Conservation (phyloP, 2,888 invertebrate genomes). For the Agonum fuliginosum region DNA sequence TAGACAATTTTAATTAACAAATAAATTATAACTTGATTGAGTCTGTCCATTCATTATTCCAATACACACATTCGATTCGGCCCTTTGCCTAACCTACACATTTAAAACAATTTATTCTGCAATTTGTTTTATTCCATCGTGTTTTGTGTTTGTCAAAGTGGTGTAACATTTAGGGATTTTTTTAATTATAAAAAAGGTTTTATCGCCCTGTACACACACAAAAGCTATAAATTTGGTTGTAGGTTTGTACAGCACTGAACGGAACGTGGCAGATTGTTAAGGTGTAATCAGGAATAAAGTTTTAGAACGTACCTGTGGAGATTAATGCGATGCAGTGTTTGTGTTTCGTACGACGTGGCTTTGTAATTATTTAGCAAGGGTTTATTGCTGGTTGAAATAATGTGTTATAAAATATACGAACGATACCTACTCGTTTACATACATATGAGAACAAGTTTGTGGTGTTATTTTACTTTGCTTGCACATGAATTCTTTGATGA, state of each 20-base stretch:
- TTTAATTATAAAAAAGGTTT: slow-evolving; percentile 35
- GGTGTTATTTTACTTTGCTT: no score
- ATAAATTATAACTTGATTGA: slow-evolving; percentile 45
- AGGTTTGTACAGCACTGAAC: neutral
- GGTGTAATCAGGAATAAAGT: slow-evolving; percentile 32
- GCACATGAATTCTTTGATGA: no score
- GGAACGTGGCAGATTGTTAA: neutral
- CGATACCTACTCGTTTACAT: no score
- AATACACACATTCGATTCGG: neutral
- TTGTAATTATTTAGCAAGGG: slow-evolving; percentile 20
- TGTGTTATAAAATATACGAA: neutral
- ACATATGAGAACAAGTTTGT: no score
- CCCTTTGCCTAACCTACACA: slow-evolving; percentile 27
- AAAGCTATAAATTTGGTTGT: slow-evolving; percentile 19
- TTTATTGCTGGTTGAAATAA: slow-evolving; percentile 2
- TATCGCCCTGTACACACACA: slow-evolving; percentile 19
- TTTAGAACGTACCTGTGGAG: slow-evolving; percentile 22
- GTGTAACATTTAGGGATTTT: slow-evolving; percentile 28
- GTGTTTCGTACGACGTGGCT: slow-evolving; percentile 7
- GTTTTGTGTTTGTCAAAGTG: slow-evolving; percentile 16
- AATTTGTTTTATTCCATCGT: slow-evolving; percentile 22
- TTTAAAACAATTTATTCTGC: slow-evolving; percentile 30
- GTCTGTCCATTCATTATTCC: slow-evolving; percentile 32
- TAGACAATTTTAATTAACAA: slow-evolving; percentile 44
- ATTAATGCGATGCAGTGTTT: slow-evolving; percentile 17